A percentile compares a stretch with the other conserved stretches of the same genome.
Evolutionary conservation across 2,113 vertebrate species (phyloP).

Genomic region (Desmodus rotundus): DNA sequence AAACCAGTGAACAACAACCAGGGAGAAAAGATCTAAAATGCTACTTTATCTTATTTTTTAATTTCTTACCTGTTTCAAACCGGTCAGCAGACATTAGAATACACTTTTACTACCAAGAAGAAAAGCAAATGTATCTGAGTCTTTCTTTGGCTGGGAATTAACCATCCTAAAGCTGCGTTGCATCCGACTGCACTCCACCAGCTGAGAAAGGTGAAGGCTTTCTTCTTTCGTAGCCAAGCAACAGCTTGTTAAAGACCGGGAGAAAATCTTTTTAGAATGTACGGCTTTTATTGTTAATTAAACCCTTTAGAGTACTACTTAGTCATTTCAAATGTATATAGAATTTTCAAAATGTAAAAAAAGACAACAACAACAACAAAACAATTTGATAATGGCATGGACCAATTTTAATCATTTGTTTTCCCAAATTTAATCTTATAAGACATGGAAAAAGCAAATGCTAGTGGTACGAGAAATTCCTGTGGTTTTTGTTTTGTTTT

Average conservation of each 20-base stretch:
- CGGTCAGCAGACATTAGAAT: neutral
- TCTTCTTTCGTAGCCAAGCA: neutral
- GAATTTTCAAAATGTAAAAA: constrained; percentile 28
- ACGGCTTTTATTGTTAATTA: neutral
- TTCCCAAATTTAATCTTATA: neutral
- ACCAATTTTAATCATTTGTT: neutral
- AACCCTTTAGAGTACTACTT: neutral
- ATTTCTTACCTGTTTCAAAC: neutral
- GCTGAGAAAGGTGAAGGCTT: neutral
- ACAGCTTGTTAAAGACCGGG: neutral
- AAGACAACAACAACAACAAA: neutral
- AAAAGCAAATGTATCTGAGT: neutral
- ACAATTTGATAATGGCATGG: neutral
- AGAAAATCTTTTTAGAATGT: neutral
- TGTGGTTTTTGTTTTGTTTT: neutral
- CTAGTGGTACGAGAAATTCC: neutral
- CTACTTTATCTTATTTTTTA: neutral
- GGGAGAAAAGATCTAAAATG: neutral
- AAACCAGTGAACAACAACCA: neutral
- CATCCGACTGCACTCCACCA: neutral
- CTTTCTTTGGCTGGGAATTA: neutral
- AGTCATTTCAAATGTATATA: neutral
- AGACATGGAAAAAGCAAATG: neutral
- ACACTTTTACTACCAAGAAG: neutral
- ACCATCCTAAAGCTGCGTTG: neutral